Conservation (phyloP, 1,140 invertebrate genomes). For the Micrasema minimum region DNA sequence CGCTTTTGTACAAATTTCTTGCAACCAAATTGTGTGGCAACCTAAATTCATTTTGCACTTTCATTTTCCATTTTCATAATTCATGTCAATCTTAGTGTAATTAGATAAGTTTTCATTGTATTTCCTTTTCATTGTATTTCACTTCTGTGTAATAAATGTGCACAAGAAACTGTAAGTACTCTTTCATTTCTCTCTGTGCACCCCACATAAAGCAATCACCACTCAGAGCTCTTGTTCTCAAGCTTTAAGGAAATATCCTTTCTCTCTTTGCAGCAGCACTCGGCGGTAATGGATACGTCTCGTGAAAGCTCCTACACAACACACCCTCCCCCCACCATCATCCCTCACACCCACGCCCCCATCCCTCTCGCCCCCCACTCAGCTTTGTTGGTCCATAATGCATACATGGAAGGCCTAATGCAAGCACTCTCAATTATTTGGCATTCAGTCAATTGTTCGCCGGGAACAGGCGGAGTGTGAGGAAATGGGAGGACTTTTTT, state of each 20-base stretch:
- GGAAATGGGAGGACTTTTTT: not conserved
- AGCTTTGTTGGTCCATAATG: conserved; percentile 36
- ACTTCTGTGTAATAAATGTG: too few relatives aligned
- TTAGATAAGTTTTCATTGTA: too few relatives aligned
- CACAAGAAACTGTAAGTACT: too few relatives aligned
- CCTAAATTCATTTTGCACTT: too few relatives aligned
- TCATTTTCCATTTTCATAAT: too few relatives aligned
- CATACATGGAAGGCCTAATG: conserved; percentile 37
- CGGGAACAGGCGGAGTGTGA: not conserved
- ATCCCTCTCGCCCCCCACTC: not conserved
- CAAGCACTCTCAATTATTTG: conserved; percentile 41
- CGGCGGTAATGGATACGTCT: conserved; percentile 54
- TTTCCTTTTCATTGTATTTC: too few relatives aligned
- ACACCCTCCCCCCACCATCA: conserved; percentile 6
- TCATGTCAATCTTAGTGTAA: too few relatives aligned
- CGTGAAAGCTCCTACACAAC: conserved; percentile 39
- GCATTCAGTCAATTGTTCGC: conserved; percentile 36
- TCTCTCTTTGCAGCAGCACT: conserved; percentile 52
- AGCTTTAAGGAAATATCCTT: conserved; percentile 53
- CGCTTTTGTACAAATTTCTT: too few relatives aligned
- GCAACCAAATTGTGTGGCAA: too few relatives aligned
- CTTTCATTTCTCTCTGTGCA: too few relatives aligned
- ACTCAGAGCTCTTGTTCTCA: conserved; percentile 39
- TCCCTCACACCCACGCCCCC: conserved; percentile 9
- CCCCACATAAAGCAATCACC: too few relatives aligned